A percentile compares a stretch with the other conserved stretches of the same genome.
phyloP scores from a whole-genome alignment of 2,888 invertebrate genomes.

The Smittia sp. region DNA sequence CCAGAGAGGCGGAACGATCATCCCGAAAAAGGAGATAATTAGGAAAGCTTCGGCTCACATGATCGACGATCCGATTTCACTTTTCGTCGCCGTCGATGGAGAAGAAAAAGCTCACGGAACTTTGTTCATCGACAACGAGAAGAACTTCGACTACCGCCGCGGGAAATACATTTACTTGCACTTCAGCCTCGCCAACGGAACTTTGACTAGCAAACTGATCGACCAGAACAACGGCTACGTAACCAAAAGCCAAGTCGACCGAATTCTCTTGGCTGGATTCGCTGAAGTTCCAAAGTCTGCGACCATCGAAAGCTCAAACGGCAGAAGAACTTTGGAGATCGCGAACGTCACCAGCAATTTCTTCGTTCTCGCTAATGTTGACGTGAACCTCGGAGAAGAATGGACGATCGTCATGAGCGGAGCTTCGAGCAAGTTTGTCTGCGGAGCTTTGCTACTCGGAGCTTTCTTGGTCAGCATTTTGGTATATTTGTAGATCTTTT shows the following conservation, averaged over 20 bases:
- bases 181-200: not conserved
- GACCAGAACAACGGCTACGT: not conserved
- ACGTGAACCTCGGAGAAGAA: not conserved
- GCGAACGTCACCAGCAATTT: not conserved
- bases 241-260: not conserved
- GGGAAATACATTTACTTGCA: not conserved
- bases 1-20: constrained; percentile 80
- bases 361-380: not conserved
- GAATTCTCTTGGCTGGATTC: not conserved
- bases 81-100: constrained; percentile 72
- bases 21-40: constrained; percentile 80
- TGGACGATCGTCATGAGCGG: not conserved
- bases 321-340: not conserved
- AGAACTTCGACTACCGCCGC: constrained; percentile 69
- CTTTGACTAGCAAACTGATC: not conserved
- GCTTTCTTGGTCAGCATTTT: no score
- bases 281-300: not conserved
- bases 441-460: not conserved
- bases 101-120: constrained; percentile 65
- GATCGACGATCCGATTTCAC: constrained; percentile 82
- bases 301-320: not conserved
- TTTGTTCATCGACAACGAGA: constrained; percentile 83
- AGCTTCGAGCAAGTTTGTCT: not conserved
- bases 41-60: constrained; percentile 75
- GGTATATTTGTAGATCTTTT: no score